phyloP scores from a whole-genome alignment of 1,140 invertebrate species.

The Anoplophora glabripennis region DNA sequence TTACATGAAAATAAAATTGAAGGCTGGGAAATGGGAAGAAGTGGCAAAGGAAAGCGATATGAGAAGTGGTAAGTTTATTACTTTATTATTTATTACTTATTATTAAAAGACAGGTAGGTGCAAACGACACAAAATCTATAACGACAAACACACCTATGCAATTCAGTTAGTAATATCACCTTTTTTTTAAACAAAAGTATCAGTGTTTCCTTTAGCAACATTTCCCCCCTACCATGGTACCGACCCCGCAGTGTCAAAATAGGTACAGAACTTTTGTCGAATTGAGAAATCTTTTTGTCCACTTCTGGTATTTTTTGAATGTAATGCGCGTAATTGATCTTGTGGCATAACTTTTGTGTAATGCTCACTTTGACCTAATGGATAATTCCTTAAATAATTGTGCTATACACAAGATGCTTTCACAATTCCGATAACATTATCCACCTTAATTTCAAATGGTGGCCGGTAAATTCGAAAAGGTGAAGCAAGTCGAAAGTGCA shows the following conservation, averaged over 20 bases:
- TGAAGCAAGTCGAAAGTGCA: constrained; percentile 7
- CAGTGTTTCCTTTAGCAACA: no score
- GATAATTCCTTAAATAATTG: constrained; percentile 38
- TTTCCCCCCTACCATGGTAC: constrained; percentile 38
- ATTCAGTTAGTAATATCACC: no score
- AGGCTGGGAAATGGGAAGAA: not conserved
- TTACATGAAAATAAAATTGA: no score
- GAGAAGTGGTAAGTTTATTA: constrained; percentile 16
- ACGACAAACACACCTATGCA: no score
- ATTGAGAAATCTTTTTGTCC: constrained; percentile 29
- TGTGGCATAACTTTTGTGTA: not conserved
- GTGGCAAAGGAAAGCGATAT: constrained; percentile 11
- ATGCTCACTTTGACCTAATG: constrained; percentile 20
- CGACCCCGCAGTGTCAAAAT: constrained; percentile 28
- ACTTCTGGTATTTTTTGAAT: constrained; percentile 16
- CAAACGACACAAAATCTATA: no score
- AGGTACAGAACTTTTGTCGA: not conserved
- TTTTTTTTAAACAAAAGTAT: no score
- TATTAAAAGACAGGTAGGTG: not conserved
- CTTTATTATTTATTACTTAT: constrained; percentile 6
- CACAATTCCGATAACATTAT: constrained; percentile 36
- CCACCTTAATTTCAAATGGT: constrained; percentile 44
- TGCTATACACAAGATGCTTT: constrained; percentile 42
- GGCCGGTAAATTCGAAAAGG: constrained; percentile 33
- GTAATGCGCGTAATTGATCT: constrained; percentile 6